Evolutionary conservation across 1,140 invertebrate genomes (phyloP), one percentile per base, ranked within the genome.

Genomic region (Ostrea edulis): DNA sequence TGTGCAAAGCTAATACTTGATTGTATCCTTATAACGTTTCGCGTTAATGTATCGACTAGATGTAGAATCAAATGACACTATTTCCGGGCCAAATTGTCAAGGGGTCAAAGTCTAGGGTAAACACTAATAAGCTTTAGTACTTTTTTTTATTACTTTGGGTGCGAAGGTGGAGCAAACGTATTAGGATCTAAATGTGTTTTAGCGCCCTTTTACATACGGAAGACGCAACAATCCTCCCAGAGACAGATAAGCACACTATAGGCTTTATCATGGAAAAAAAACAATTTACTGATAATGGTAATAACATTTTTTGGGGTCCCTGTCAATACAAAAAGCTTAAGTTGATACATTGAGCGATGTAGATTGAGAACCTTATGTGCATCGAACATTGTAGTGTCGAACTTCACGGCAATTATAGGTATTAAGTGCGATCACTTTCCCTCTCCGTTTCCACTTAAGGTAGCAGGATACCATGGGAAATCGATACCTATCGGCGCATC

Each of bases 271-370:
- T 25, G 29, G 68, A 25, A 77, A 77, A 77, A 77, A 77, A 77
- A 77, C 68, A 77, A 77, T 77, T 77, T 35, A 17, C 68, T 77
- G 68, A 77, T 77, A 77, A 77, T 77, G 68, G 68, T 9, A 77
- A 35, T 77, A 25, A 25, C 68, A 29, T 77, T 77, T 77, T 77
- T 22, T 35, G 25, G 12, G 29, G 68, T 35, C 29, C 68, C 29
- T 77, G 68, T 77, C 68, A 77, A 77, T 77, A 29, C 35, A 29
- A 14, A 77, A 22, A 77, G 68, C 68, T 77, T 77, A 77, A 77
- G 9, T 29, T 77, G 68, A 77, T 77, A 77, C 68, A 25, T 77
- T 4, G 25, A 25, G 29, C 11, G 68, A 77, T 35, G 29, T 12
- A 77, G 68, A 77, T 77, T 35, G 68, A 8, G 68, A 25, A 77